Percentiles rank a stretch among this genome's conserved stretches.
These are phyloP conservation scores for Stenodema calcarata DNA, from an alignment of 2,888 invertebrate genomes.

Conservation along the genomic window DNA sequence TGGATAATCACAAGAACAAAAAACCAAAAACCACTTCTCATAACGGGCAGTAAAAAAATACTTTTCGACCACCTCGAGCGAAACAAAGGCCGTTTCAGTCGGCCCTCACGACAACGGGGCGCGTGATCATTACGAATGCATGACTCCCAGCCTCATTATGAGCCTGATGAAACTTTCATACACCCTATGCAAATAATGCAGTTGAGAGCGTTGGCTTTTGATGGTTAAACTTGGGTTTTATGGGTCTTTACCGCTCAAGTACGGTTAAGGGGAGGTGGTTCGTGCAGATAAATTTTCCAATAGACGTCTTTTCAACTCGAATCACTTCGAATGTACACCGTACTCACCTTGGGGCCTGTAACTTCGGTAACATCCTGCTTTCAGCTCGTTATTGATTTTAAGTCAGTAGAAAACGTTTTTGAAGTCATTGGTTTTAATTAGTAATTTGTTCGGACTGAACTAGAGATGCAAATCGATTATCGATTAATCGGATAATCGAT, in stretches of 20 bases:
- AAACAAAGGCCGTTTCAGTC: not conserved
- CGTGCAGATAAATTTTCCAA: not conserved
- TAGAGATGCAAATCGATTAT: too few species aligned
- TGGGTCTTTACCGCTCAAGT: not conserved
- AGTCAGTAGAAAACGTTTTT: too few species aligned
- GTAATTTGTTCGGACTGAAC: too few species aligned
- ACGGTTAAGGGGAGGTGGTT: not conserved
- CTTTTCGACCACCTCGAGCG: not conserved
- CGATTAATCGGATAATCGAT: too few species aligned
- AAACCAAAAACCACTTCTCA: not conserved
- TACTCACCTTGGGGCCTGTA: too few species aligned
- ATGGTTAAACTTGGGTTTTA: not conserved
- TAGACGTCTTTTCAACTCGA: not conserved
- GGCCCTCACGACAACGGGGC: not conserved
- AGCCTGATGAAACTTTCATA: not conserved
- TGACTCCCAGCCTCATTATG: not conserved
- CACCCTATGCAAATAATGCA: not conserved
- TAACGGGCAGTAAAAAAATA: not conserved
- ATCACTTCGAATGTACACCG: not conserved
- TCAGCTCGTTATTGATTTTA: too few species aligned
- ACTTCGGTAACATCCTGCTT: too few species aligned
- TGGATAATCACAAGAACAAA: not conserved
- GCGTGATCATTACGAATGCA: not conserved
- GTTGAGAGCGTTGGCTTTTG: not conserved
- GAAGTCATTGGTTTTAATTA: too few species aligned